Percentiles rank a stretch among this genome's conserved stretches.
Conservation (phyloP, 2,113 vertebrate genomes). For the Callocephalon fimbriatum region DNA sequence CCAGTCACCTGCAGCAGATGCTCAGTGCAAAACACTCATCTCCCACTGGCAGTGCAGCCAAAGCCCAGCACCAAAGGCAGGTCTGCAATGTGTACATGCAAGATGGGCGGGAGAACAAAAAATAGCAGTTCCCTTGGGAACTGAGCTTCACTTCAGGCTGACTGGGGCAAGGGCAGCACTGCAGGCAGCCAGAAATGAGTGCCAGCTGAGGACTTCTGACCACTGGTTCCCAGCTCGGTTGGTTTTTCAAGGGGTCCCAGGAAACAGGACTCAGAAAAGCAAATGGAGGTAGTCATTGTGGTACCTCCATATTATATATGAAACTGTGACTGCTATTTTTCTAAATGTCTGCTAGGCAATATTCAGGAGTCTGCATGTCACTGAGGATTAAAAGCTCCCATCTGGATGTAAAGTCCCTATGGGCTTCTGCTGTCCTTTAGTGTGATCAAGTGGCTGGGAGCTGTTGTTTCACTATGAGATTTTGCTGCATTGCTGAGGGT, state of each 20-base stretch:
- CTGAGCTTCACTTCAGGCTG: not conserved
- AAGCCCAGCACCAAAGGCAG: not conserved
- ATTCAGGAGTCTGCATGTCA: not conserved
- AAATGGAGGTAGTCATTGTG: not conserved
- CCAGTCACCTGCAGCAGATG: not conserved
- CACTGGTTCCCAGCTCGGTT: not conserved
- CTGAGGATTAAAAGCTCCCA: not conserved
- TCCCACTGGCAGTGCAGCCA: accelerated
- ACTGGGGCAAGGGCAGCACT: not conserved
- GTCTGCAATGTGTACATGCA: not conserved
- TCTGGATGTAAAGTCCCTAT: not conserved
- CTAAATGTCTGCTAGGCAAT: not conserved
- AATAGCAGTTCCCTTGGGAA: not conserved
- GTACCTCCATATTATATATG: not conserved
- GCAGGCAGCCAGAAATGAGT: not conserved
- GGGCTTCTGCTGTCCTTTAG: not conserved
- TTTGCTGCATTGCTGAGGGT: not conserved
- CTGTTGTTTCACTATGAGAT: not conserved
- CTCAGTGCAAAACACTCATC: not conserved
- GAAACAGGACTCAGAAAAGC: not conserved
- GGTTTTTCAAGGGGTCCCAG: not conserved
- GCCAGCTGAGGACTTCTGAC: not conserved
- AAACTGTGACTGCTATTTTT: not conserved
- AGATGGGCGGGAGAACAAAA: not conserved
- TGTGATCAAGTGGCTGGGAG: not conserved